Conservation (phyloP, 2,888 invertebrate species). For the Aplocera efformata region DNA sequence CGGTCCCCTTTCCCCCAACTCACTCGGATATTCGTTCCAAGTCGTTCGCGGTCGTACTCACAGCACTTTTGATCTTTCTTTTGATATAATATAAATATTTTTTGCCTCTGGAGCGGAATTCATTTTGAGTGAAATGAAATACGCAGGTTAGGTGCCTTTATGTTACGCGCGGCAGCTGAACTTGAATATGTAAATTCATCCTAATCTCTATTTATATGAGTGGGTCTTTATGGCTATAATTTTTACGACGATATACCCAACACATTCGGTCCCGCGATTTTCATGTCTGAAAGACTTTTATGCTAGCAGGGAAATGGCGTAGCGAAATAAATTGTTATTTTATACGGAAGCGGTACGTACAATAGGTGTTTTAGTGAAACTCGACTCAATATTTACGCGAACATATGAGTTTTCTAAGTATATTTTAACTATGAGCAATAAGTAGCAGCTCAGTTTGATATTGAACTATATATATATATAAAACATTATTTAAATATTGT, state of each 20-base stretch:
- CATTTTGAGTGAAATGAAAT: constrained; percentile 62
- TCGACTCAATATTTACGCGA: constrained; percentile 15
- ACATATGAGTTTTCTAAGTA: too few species aligned
- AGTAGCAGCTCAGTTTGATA: too few species aligned
- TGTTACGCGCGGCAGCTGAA: constrained; percentile 30
- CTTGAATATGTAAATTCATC: constrained; percentile 46
- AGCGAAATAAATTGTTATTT: constrained; percentile 20
- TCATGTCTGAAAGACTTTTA: constrained; percentile 18
- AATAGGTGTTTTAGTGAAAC: constrained; percentile 18
- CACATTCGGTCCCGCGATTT: constrained; percentile 16
- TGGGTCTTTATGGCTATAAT: constrained; percentile 32
- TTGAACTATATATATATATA: too few species aligned
- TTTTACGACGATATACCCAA: constrained; percentile 25
- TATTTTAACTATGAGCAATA: too few species aligned
- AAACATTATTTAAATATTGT: too few species aligned
- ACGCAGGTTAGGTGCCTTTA: constrained; percentile 30
- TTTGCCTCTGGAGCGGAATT: constrained; percentile 56
- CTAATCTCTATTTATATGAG: constrained; percentile 47
- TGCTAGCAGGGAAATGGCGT: constrained; percentile 16
- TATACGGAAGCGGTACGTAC: constrained; percentile 13
- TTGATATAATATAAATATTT: constrained; percentile 68
- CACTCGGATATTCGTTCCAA: constrained; percentile 32
- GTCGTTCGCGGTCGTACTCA: constrained; percentile 41
- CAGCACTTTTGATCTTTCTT: constrained; percentile 67
- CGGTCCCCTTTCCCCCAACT: constrained; percentile 39